These are phyloP conservation scores for Lasioglossum baleicum DNA, from an alignment of 1,140 invertebrate genomes.

Conservation along the genomic window DNA sequence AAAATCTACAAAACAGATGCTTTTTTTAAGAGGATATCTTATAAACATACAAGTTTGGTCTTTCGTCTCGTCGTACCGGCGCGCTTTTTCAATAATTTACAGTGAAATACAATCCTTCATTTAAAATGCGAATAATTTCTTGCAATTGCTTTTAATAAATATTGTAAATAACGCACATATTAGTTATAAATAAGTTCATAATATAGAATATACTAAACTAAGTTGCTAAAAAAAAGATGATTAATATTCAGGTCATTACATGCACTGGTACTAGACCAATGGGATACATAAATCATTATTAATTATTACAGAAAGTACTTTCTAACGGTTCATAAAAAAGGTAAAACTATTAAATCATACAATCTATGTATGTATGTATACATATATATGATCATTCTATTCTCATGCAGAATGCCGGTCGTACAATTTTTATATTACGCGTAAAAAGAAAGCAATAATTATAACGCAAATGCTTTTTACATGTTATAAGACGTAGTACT, in stretches of 20 bases:
- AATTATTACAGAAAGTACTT: slow-evolving; percentile 46
- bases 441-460: slow-evolving; percentile 49
- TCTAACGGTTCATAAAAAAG: slow-evolving; percentile 49
- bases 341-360: slow-evolving; percentile 50
- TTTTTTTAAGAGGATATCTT: slow-evolving; percentile 29
- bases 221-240: slow-evolving; percentile 48
- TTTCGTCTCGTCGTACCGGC: slow-evolving; percentile 19
- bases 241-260: slow-evolving; percentile 64
- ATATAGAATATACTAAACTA: slow-evolving; percentile 51
- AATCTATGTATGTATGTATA: slow-evolving; percentile 51
- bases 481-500: slow-evolving; percentile 34
- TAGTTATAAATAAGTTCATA: slow-evolving; percentile 70
- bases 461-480: slow-evolving; percentile 44
- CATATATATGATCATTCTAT: slow-evolving; percentile 43
- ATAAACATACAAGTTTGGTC: slow-evolving; percentile 58
- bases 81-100: slow-evolving; percentile 60
- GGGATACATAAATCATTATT: slow-evolving; percentile 53
- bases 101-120: slow-evolving; percentile 64
- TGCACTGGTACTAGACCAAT: slow-evolving; percentile 60
- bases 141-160: slow-evolving; percentile 71
- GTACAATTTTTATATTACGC: slow-evolving; percentile 49
- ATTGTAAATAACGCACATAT: slow-evolving; percentile 71
- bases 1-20: slow-evolving; percentile 59
- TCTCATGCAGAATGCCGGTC: slow-evolving; percentile 53
- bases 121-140: slow-evolving; percentile 58